phyloP scores from a whole-genome alignment of 2,113 vertebrate species.

The Tyto alba region DNA sequence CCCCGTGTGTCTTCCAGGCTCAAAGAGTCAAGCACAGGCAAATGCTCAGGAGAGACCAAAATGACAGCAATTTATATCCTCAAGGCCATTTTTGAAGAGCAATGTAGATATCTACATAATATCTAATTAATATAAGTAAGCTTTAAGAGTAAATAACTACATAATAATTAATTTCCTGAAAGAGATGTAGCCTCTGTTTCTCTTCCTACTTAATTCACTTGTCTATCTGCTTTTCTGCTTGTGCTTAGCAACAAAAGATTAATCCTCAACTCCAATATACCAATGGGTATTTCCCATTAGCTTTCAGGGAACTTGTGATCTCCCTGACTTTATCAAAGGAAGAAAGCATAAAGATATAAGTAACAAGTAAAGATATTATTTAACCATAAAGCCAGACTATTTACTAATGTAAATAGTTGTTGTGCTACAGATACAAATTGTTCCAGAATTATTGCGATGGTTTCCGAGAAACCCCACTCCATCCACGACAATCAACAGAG shows the following conservation, averaged over 20 bases:
- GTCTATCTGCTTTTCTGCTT: not conserved
- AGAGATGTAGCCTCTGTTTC: not conserved
- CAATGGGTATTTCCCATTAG: not conserved
- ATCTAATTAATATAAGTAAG: constrained; percentile 30
- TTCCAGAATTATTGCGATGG: not conserved
- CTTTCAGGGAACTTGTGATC: not conserved
- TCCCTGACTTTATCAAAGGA: not conserved
- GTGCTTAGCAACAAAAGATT: not conserved
- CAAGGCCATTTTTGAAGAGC: not conserved
- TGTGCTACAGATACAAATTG: not conserved
- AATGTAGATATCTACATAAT: not conserved
- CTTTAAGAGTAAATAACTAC: not conserved
- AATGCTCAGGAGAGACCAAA: not conserved
- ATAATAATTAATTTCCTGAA: constrained; percentile 14
- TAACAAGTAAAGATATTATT: not conserved
- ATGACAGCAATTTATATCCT: not conserved
- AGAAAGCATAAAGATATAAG: not conserved
- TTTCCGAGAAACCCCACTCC: not conserved
- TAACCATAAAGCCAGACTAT: not conserved
- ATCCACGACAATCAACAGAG: not conserved
- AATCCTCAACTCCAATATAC: not conserved
- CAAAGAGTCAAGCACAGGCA: not conserved
- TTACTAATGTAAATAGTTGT: not conserved
- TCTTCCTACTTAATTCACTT: not conserved
- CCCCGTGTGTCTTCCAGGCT: not conserved